phyloP scores from a whole-genome alignment of 1,140 invertebrate species.

The Euura saliciscinereae region DNA sequence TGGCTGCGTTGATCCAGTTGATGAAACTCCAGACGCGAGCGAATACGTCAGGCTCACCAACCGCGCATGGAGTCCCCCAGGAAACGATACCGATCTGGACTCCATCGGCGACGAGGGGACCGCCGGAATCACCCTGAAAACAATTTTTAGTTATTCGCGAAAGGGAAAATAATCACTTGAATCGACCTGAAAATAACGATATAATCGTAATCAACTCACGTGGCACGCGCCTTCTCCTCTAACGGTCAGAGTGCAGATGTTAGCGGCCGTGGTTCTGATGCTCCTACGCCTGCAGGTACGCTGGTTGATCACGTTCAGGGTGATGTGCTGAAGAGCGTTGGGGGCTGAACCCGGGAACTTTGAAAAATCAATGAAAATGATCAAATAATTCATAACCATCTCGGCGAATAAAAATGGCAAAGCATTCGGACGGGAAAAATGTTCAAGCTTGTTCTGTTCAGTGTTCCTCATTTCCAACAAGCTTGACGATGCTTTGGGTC shows the following conservation, averaged over 20 bases:
- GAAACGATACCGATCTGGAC: conserved; percentile 54
- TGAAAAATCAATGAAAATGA: conserved; percentile 11
- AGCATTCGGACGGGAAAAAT: too few species aligned
- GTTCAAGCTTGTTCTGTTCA: too few species aligned
- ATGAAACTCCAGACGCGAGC: conserved; percentile 41
- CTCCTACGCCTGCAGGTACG: conserved; percentile 57
- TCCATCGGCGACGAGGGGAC: conserved; percentile 37
- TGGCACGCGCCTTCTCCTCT: conserved; percentile 57
- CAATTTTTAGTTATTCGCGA: background rate
- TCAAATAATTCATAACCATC: background rate
- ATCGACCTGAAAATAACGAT: background rate
- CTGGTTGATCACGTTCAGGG: conserved; percentile 48
- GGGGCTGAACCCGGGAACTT: conserved; percentile 51
- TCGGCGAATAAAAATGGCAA: background rate
- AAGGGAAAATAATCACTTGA: conserved; percentile 5
- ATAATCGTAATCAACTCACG: conserved; percentile 31
- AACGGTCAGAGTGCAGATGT: conserved; percentile 57
- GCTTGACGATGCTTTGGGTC: too few species aligned
- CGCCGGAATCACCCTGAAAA: conserved; percentile 45
- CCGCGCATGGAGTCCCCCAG: conserved; percentile 55
- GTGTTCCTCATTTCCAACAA: too few species aligned
- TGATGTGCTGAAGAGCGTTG: conserved; percentile 54
- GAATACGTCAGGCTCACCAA: conserved; percentile 46
- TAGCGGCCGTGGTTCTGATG: conserved; percentile 49
- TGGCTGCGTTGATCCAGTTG: conserved; percentile 45